phyloP scores from a whole-genome alignment of 1,140 invertebrate species.

The Drosophila truncata region DNA sequence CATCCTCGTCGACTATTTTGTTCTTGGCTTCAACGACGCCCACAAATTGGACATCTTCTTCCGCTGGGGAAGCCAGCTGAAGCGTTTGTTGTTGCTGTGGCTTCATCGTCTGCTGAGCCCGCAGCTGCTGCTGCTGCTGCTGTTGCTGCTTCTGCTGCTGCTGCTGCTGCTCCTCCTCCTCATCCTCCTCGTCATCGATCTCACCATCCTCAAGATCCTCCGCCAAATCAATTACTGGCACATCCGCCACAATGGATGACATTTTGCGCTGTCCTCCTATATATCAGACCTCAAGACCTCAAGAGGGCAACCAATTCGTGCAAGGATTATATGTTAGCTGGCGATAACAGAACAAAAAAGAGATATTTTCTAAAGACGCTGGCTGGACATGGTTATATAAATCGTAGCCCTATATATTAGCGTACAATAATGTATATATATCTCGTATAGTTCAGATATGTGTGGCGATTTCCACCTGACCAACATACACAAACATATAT shows the following conservation, averaged over 20 bases:
- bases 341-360: constrained; percentile 1
- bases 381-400: constrained; percentile 14
- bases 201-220: constrained; percentile 88
- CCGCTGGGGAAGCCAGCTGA: constrained; percentile 14
- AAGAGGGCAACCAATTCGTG: not conserved
- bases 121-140: too few species aligned
- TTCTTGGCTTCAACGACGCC: constrained; percentile 48
- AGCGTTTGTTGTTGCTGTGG: constrained; percentile 27
- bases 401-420: constrained; percentile 8
- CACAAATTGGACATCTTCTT: constrained; percentile 60
- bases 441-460: constrained; percentile 1
- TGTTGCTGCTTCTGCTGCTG: not conserved
- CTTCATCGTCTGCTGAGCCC: not conserved
- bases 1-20: constrained; percentile 53
- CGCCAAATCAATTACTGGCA: constrained; percentile 56
- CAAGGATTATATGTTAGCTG: not conserved
- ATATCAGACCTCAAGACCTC: not conserved
- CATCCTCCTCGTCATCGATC: constrained; percentile 87
- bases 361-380: not conserved
- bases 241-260: constrained; percentile 42
- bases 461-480: constrained; percentile 12
- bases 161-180: constrained; percentile 59
- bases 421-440: constrained; percentile 10
- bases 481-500: constrained; percentile 14
- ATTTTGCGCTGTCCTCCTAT: constrained; percentile 31